A percentile compares a stretch with the other conserved stretches of the same genome.
These are phyloP conservation scores for Melanitta fusca DNA, from an alignment of 2,797 vertebrate genomes.

Conservation along the genomic window DNA sequence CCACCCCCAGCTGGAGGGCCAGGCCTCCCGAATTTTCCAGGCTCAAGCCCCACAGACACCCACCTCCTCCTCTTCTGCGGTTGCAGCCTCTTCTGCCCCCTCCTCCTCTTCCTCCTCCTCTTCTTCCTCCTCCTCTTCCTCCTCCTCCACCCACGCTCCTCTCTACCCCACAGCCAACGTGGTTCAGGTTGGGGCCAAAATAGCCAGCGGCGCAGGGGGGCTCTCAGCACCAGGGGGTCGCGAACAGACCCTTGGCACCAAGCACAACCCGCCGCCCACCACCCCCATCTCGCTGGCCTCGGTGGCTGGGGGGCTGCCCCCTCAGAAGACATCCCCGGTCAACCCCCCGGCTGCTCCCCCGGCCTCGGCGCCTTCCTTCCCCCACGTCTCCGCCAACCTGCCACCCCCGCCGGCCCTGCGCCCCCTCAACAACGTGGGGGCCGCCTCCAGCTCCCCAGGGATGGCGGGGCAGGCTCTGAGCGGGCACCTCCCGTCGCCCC, in stretches of 20 bases:
- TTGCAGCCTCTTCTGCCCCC: conserved; percentile 25
- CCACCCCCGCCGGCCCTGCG: conserved; percentile 81
- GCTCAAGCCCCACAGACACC: conserved; percentile 60
- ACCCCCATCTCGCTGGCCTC: conserved; percentile 78
- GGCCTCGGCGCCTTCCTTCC: conserved; percentile 63
- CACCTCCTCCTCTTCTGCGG: conserved; percentile 8
- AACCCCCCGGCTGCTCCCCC: conserved; percentile 59
- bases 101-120: conserved; percentile 1
- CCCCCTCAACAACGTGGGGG: conserved; percentile 78
- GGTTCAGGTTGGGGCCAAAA: conserved; percentile 70
- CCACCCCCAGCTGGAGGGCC: conserved; percentile 79
- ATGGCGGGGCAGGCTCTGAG: conserved; percentile 76
- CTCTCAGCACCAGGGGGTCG: conserved; percentile 62
- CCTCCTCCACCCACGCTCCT: conserved; percentile 54
- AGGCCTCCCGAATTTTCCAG: conserved; percentile 79
- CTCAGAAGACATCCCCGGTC: conserved; percentile 69
- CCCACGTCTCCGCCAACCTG: conserved; percentile 80
- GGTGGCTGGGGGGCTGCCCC: conserved; percentile 61
- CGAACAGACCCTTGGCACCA: conserved; percentile 66
- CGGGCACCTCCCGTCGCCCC: conserved; percentile 75
- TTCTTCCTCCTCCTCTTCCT: conserved; percentile 29
- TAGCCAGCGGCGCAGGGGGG: conserved; percentile 23
- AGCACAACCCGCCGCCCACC: conserved; percentile 81
- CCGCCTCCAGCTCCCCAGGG: conserved; percentile 72
- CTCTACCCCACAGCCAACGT: conserved; percentile 57